Percentiles rank a stretch among this genome's conserved stretches.
phyloP scores from a whole-genome alignment of 2,888 invertebrate genomes.

The Liopterus haemorrhoidalis region DNA sequence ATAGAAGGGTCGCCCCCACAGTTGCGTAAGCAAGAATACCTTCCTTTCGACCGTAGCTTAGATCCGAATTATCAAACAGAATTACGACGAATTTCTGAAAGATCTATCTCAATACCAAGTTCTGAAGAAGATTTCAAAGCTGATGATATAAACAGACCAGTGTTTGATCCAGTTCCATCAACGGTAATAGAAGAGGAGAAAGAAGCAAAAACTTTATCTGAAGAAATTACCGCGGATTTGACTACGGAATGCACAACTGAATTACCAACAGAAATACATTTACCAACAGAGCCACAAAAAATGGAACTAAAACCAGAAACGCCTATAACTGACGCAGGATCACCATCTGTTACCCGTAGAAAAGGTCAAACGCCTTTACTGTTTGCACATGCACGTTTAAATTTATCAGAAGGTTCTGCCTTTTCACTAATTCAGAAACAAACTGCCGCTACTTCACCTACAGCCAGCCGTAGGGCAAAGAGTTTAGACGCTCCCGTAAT shows the following conservation, averaged over 20 bases:
- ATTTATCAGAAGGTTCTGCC: constrained; percentile 78
- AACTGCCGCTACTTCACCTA: constrained; percentile 69
- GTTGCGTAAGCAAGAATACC: constrained; percentile 63
- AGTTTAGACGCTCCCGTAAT: constrained; percentile 81
- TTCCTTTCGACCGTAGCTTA: constrained; percentile 52
- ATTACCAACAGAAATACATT: constrained; percentile 47
- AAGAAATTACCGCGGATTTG: constrained; percentile 50
- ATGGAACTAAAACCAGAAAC: constrained; percentile 43
- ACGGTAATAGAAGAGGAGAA: constrained; percentile 36
- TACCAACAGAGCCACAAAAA: constrained; percentile 51
- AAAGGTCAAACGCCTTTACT: constrained; percentile 70
- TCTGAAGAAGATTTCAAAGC: constrained; percentile 64
- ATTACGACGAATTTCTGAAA: constrained; percentile 63
- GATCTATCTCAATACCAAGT: constrained; percentile 69
- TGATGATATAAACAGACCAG: constrained; percentile 46
- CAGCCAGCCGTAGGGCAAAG: constrained; percentile 69
- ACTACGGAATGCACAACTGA: constrained; percentile 32
- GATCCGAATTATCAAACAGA: constrained; percentile 61
- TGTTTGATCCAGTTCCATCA: constrained; percentile 33
- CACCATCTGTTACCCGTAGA: constrained; percentile 61
- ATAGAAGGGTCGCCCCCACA: constrained; percentile 72
- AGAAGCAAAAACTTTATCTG: constrained; percentile 35
- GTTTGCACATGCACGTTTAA: constrained; percentile 73
- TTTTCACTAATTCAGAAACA: constrained; percentile 69
- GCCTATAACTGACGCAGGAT: constrained; percentile 60